Conservation (phyloP, 2,113 vertebrate genomes). For the Mustela lutreola region DNA sequence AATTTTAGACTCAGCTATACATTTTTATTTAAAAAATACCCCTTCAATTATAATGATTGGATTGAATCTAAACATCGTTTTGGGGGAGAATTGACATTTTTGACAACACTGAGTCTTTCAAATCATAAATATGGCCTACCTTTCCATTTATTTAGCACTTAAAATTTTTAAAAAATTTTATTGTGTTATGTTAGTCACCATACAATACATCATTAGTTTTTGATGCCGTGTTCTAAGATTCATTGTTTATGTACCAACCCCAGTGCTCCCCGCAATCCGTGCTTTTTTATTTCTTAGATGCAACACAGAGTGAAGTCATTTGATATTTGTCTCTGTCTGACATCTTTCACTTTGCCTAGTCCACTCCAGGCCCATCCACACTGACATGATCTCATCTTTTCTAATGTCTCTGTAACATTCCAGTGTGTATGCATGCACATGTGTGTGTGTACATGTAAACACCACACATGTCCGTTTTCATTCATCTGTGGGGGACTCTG, state of each 20-base stretch:
- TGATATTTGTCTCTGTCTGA: not conserved
- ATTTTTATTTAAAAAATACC: not conserved
- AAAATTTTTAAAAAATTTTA: not conserved
- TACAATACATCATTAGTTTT: no score
- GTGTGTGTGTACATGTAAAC: not conserved
- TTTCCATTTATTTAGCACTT: not conserved
- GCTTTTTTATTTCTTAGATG: not conserved
- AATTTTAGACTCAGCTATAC: not conserved
- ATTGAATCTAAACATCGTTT: not conserved
- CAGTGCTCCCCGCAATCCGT: no score
- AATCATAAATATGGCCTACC: not conserved
- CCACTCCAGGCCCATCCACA: not conserved
- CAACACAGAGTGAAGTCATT: not conserved
- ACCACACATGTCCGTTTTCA: not conserved
- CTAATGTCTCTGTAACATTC: not conserved
- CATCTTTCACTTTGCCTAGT: not conserved
- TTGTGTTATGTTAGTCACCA: no score
- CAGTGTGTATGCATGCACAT: not conserved
- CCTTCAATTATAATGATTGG: not conserved
- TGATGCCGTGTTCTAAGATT: no score
- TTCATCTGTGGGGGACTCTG: not conserved
- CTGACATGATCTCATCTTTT: not conserved
- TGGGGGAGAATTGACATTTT: not conserved
- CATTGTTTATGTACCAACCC: no score
- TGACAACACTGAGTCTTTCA: not conserved